These are phyloP conservation scores for Lagopus leucura DNA, from an alignment of 2,113 vertebrate genomes.

Conservation along the genomic window DNA sequence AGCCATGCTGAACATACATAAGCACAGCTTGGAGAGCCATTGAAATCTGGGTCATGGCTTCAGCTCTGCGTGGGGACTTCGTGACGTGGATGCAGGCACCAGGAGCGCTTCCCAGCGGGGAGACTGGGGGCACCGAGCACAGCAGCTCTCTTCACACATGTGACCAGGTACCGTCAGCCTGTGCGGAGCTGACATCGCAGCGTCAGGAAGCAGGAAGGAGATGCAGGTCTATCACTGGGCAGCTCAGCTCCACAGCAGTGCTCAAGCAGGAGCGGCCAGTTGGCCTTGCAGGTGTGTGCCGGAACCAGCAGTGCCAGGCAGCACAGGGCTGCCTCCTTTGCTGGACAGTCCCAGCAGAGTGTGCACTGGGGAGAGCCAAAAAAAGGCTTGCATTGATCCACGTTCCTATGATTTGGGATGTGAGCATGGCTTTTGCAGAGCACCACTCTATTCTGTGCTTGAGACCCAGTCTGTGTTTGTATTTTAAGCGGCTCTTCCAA, in stretches of 20 bases:
- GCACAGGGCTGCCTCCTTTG: neutral
- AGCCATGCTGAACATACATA: neutral
- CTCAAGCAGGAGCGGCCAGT: neutral
- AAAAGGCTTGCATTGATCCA: neutral
- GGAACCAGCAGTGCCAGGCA: neutral
- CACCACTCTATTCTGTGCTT: neutral
- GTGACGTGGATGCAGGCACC: neutral
- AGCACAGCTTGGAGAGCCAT: neutral
- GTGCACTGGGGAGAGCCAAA: fast-evolving
- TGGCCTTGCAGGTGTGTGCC: neutral
- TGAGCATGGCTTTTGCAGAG: neutral
- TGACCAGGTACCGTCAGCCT: fast-evolving
- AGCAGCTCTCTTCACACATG: neutral
- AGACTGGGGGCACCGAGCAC: neutral
- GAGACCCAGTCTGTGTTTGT: constrained; percentile 48
- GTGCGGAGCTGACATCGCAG: neutral
- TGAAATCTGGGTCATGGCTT: constrained; percentile 32
- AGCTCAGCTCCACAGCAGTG: neutral
- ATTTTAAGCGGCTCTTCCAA: constrained; percentile 51
- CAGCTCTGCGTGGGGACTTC: constrained; percentile 30
- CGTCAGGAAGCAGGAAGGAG: neutral
- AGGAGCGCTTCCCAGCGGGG: neutral
- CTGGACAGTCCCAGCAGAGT: neutral
- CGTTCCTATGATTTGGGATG: neutral
- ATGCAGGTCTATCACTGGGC: neutral